Conservation (phyloP, 2,113 vertebrate genomes). For the Acanthisitta chloris region DNA sequence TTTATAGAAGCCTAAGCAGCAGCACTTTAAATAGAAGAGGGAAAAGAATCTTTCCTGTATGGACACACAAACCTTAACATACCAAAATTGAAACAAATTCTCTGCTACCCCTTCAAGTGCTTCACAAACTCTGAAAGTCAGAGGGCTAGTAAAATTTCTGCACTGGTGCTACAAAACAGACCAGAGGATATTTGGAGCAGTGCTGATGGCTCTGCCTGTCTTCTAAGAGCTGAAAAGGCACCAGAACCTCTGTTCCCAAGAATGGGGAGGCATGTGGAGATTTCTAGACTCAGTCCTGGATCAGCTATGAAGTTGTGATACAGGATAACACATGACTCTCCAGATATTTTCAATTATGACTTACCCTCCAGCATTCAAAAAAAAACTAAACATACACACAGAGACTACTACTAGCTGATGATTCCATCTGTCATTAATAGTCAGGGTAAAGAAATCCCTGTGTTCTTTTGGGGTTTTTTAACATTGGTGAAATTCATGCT, state of each 20-base stretch:
- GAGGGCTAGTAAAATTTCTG: neutral
- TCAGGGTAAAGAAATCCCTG: constrained; percentile 23
- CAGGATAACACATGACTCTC: neutral
- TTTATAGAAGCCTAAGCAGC: neutral
- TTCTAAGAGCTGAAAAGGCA: neutral
- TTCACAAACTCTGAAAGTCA: neutral
- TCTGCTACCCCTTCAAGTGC: neutral
- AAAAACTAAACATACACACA: neutral
- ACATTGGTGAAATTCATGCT: neutral
- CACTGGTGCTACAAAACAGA: too few species aligned
- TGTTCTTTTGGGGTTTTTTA: neutral
- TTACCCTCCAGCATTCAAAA: neutral
- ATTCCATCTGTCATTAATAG: constrained; percentile 4
- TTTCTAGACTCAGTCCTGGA: neutral
- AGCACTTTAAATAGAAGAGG: neutral
- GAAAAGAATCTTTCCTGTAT: neutral
- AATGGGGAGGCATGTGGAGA: accelerated
- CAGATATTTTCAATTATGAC: neutral
- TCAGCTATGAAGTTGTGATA: neutral
- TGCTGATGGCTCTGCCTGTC: neutral
- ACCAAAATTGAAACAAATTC: neutral
- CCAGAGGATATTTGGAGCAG: neutral
- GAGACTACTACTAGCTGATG: neutral
- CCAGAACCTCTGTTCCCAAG: neutral
- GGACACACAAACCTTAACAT: neutral